phyloP scores from a whole-genome alignment of 1,140 invertebrate genomes.

The Nymphalis io region DNA sequence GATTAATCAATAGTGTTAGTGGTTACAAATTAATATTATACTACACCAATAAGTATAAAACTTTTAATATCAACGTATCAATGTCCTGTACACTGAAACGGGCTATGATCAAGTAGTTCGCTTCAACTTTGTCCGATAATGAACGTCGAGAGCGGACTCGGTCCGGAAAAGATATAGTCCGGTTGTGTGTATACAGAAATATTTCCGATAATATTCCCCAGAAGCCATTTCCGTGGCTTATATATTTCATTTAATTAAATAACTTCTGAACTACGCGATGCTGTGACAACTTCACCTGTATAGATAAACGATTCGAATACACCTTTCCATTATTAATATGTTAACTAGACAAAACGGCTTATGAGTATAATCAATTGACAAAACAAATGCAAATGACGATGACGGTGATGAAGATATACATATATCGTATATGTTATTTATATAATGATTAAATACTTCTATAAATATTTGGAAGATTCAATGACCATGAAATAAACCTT shows the following conservation, averaged over 20 bases:
- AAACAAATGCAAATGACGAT: too few species aligned
- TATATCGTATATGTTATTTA: too few species aligned
- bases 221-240: neutral
- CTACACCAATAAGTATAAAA: slow-evolving; percentile 25
- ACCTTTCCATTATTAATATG: too few species aligned
- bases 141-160: slow-evolving; percentile 23
- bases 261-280: neutral
- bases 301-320: too few species aligned
- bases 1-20: too few species aligned
- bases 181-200: slow-evolving; percentile 27
- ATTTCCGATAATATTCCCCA: slow-evolving; percentile 18
- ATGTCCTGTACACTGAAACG: slow-evolving; percentile 23
- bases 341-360: too few species aligned
- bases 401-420: too few species aligned
- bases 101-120: slow-evolving; percentile 27
- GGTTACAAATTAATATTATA: slow-evolving; percentile 6
- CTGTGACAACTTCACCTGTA: too few species aligned
- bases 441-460: too few species aligned
- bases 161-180: slow-evolving; percentile 24
- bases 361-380: too few species aligned
- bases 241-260: neutral
- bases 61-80: slow-evolving; percentile 34
- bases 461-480: too few species aligned
- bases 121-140: slow-evolving; percentile 37
- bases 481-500: too few species aligned